Base-by-base conservation (phyloP, 2,888 invertebrate species). In the Dascillus cervinus region DNA sequence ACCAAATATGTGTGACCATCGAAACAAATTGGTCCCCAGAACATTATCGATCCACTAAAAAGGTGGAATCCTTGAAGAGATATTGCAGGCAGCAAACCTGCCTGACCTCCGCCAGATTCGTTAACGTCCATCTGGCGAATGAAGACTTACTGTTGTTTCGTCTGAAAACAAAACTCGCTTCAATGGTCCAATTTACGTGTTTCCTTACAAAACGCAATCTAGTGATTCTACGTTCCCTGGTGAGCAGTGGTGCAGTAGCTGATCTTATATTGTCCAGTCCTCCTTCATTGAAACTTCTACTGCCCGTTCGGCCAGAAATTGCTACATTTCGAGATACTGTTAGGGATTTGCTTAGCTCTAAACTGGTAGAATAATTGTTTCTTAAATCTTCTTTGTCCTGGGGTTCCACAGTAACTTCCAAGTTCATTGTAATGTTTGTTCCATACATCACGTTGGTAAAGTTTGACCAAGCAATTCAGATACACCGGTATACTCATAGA, bases 111-210 rank as follows among this genome's bases (percentile, higher is more conserved):
- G 13, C 29, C 34, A 34, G 3, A 29, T 25, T 14, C 25, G n/a
- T 20, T 29, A 19, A 29, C 29, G 25, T 3, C 29, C 29, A 34
- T 29, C 21, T 24, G 25, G 13, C 2, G 13, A 14, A 14, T 25
- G 24, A 2, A 29, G 10, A 11, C 29, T 19, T n/a, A 20, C 23
- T 17, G 24, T 27, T 6, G 40, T 33, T 26, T 33, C 15, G 20
- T 37, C 15, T 3, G 29, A 13, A 15, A 24, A 33, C 13, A 29
- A 22, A 12, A 29, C 29, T 29, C 26, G 25, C 11, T 29, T 33
- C 19, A 3, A 31, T 9, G 4, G 36, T 33, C 39, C 33, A 46
- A 9, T 34, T 19, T 22, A 6, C 23, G 5, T 22, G 11, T 14
- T 24, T 17, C 22, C 22, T 10, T 22, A 2, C 29, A 22, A 4